Conservation (phyloP, 2,113 vertebrate genomes). For the Neoarius graeffei region DNA sequence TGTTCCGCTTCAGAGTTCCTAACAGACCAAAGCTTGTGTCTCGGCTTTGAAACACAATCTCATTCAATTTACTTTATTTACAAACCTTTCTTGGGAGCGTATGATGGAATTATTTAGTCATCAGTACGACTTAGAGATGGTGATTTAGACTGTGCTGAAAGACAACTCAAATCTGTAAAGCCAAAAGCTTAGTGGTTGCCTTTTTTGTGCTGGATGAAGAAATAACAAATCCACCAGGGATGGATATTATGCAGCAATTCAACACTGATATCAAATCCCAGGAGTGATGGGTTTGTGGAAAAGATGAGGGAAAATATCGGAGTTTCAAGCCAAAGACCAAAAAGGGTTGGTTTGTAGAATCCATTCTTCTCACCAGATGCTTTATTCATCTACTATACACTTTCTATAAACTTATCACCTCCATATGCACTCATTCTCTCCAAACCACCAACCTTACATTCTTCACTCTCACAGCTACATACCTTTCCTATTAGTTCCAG, state of each 20-base stretch:
- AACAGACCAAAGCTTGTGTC: not conserved
- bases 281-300: conserved; percentile 59
- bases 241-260: conserved; percentile 33
- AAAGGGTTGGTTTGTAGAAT: conserved; percentile 59
- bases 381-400: conserved; percentile 65
- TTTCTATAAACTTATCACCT: conserved; percentile 67
- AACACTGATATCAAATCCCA: conserved; percentile 60
- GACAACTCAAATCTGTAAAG: conserved; percentile 14
- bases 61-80: conserved; percentile 1
- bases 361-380: conserved; percentile 56
- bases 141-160: conserved; percentile 8
- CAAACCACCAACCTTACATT: not conserved
- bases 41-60: conserved; percentile 1
- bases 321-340: conserved; percentile 60
- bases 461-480: not conserved
- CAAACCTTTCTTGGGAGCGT: not conserved
- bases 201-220: not conserved
- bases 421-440: conserved; percentile 25
- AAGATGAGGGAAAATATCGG: conserved; percentile 63
- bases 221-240: conserved; percentile 10
- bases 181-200: not conserved
- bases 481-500: too few species aligned
- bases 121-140: not conserved
- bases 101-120: conserved; percentile 34
- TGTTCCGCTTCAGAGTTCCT: conserved; percentile 5